A percentile compares a stretch with the other conserved stretches of the same genome.
Conservation (phyloP, 1,140 invertebrate species). For the Trachelipus rathkii region DNA sequence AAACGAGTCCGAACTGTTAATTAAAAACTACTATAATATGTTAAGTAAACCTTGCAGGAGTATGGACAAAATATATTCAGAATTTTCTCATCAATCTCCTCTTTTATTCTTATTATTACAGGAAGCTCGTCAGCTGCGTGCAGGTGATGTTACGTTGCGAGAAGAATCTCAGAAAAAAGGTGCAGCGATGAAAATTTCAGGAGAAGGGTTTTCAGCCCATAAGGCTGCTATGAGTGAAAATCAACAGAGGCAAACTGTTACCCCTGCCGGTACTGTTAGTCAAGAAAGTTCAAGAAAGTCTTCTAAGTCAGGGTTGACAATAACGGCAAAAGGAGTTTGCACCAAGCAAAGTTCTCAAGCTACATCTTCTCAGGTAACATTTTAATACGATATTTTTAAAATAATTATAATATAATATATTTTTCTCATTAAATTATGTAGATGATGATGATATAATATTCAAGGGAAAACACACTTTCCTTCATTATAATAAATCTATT, state of each 20-base stretch:
- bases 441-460: too few species aligned
- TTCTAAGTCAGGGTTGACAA: constrained; percentile 67
- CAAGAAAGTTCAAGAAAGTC: constrained; percentile 69
- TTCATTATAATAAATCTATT: too few species aligned
- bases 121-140: constrained; percentile 62
- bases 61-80: neutral
- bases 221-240: constrained; percentile 75
- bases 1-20: too few species aligned
- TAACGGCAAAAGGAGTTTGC: constrained; percentile 65
- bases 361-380: constrained; percentile 36
- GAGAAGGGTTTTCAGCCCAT: constrained; percentile 76
- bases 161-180: constrained; percentile 70
- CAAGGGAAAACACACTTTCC: too few species aligned
- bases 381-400: too few species aligned
- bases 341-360: constrained; percentile 43
- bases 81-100: too few species aligned
- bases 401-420: too few species aligned
- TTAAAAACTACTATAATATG: too few species aligned
- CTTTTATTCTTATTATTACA: constrained; percentile 31
- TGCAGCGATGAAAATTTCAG: constrained; percentile 73
- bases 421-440: too few species aligned
- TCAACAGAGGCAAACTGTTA: constrained; percentile 75
- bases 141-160: constrained; percentile 75
- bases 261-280: constrained; percentile 69
- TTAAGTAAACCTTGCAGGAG: too few species aligned